Conservation (phyloP, 2,888 invertebrate species). For the Sipha maydis region DNA sequence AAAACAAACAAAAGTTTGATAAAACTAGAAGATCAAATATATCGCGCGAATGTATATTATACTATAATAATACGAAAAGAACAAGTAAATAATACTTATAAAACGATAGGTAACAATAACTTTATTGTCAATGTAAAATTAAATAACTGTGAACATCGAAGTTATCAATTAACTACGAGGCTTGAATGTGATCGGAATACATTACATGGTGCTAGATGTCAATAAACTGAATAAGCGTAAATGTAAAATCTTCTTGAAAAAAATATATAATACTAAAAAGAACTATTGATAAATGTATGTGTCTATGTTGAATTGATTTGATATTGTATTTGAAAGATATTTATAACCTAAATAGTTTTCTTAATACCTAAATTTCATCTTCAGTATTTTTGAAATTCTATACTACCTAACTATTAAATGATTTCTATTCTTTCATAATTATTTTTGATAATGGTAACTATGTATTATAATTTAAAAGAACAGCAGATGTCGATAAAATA, state of each 20-base stretch:
- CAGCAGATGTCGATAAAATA: constrained; percentile 17
- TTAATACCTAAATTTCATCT: constrained; percentile 8
- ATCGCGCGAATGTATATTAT: neutral
- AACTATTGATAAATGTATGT: constrained; percentile 12
- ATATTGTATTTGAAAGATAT: constrained; percentile 31
- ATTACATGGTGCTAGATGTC: constrained; percentile 11
- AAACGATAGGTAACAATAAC: constrained; percentile 4
- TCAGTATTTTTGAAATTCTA: constrained; percentile 12
- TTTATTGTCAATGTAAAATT: neutral
- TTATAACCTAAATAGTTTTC: constrained; percentile 23
- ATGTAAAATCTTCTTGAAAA: neutral
- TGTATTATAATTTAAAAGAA: neutral
- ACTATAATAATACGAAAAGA: neutral
- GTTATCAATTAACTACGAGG: neutral
- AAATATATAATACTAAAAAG: neutral
- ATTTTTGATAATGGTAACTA: neutral
- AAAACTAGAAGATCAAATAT: neutral
- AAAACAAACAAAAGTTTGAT: neutral
- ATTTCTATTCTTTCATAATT: neutral
- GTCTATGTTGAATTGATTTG: constrained; percentile 6
- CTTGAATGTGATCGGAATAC: constrained; percentile 26
- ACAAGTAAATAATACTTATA: neutral
- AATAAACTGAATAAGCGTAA: constrained; percentile 14
- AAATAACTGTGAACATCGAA: constrained; percentile 16
- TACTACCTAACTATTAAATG: neutral